Evolutionary conservation across 2,797 vertebrate genomes (phyloP), one percentile per base, ranked within the genome.

Genomic region (Eutrigla gurnardus): DNA sequence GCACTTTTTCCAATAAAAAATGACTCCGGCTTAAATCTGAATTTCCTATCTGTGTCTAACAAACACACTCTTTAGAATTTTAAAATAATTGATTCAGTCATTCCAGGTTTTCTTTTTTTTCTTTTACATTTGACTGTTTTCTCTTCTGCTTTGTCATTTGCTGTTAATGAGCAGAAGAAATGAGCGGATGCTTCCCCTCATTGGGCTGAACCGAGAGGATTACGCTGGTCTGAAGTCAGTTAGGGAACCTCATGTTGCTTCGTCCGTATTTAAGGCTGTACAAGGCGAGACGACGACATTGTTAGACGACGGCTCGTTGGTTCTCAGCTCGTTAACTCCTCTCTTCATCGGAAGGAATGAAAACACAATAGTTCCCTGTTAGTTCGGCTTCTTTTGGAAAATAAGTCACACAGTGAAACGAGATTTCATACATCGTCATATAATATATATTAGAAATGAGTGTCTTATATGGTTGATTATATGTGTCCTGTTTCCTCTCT

Each of bases 141-240:
- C 46, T 57, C 55, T 1, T 15, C 32, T 7, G 18, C 33, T 40
- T 14, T 7, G 37, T 81, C 54, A 83, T 84, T 86, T 47, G 37
- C 74, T 73, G 83, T 82, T 86, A 86, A 90, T 87, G 84, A 81
- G 50, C 69, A 36, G 35, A 54, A 60, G 55, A 54, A 53, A 33
- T 37, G 37, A 82, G 75, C 70, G 50, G 75, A 73, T 64, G 81
- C 60, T 50, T 72, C 64, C 74, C 78, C 87, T 87, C 79, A 72
- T 85, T 74, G 71, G 75, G 64, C 77, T 86, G 50, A 82, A 83
- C 81, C 69, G 52, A 77, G 67, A 74, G 85, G 72, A 85, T 80
- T 86, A 78, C 67, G 67, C 52, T n/a, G 58, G 82, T 85, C 83
- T 83, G 71, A 87, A 87, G 82, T 75, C 85, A 89, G 70, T 79